These are phyloP conservation scores for Eurypyga helias DNA, from an alignment of 2,113 vertebrate species.

Conservation along the genomic window DNA sequence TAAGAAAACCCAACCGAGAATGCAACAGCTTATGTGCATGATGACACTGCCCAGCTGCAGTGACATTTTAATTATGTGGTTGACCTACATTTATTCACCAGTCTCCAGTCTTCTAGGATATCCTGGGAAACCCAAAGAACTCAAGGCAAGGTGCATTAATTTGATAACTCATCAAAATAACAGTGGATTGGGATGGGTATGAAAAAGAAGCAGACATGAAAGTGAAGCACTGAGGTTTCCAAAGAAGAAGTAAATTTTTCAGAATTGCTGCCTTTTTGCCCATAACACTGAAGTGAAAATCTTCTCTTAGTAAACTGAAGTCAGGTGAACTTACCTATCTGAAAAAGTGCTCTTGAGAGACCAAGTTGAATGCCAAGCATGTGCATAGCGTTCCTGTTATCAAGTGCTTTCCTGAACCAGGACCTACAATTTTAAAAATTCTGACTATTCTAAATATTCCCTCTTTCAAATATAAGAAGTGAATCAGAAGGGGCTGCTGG, in stretches of 20 bases:
- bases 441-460: conserved; percentile 24
- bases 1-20: neutral
- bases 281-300: neutral
- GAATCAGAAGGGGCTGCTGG: neutral
- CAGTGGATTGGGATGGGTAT: neutral
- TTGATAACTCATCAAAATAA: neutral
- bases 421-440: neutral
- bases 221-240: neutral
- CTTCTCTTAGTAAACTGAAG: neutral
- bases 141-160: neutral
- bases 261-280: neutral
- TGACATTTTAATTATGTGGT: neutral
- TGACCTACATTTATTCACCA: neutral
- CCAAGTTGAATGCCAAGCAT: neutral
- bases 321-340: conserved; percentile 28
- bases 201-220: neutral
- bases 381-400: conserved; percentile 38
- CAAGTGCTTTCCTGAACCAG: conserved; percentile 42
- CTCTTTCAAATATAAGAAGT: conserved; percentile 11
- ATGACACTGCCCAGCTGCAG: neutral
- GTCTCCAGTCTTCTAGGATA: neutral
- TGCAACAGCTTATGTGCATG: neutral
- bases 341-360: conserved; percentile 2
- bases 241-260: neutral
- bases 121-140: neutral